Percentiles rank a stretch among this genome's conserved stretches.
phyloP scores from a whole-genome alignment of 2,888 invertebrate species.

The Chalcosyrphus nemorum region DNA sequence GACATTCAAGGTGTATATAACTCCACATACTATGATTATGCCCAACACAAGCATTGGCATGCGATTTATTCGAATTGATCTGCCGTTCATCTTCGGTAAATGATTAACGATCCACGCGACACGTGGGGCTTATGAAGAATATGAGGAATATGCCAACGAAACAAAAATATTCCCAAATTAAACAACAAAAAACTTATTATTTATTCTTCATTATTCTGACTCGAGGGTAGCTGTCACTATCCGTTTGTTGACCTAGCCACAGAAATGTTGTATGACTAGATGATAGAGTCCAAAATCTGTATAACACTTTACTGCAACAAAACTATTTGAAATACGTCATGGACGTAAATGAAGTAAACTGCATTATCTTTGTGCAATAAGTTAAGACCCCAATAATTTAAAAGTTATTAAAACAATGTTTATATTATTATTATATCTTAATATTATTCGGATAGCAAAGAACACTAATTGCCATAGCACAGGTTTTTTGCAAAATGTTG shows the following conservation, averaged over 20 bases:
- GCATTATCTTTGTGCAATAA: too few relatives aligned
- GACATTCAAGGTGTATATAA: conserved; percentile 79
- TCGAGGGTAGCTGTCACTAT: conserved; percentile 21
- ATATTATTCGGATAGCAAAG: too few relatives aligned
- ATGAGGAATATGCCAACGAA: conserved; percentile 48
- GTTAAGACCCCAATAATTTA: too few relatives aligned
- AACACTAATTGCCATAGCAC: too few relatives aligned
- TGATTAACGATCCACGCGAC: neutral
- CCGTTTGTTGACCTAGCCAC: conserved; percentile 43
- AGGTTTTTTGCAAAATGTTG: too few relatives aligned
- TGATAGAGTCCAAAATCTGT: neutral
- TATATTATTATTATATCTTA: too few relatives aligned
- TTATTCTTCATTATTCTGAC: conserved; percentile 36
- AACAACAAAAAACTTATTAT: conserved; percentile 27
- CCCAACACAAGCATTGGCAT: conserved; percentile 78
- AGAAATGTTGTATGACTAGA: conserved; percentile 1
- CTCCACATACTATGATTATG: conserved; percentile 76
- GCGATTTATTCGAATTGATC: conserved; percentile 80
- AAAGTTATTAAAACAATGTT: too few relatives aligned
- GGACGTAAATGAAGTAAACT: too few relatives aligned
- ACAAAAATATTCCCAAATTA: conserved; percentile 10
- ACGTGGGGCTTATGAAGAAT: neutral
- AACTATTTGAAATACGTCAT: too few relatives aligned
- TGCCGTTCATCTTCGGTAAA: conserved; percentile 78
- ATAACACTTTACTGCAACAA: conserved; percentile 33